Percentiles rank a stretch among this genome's conserved stretches.
Evolutionary conservation across 2,888 invertebrate genomes (phyloP).

Genomic region (Aleiodes testaceus): DNA sequence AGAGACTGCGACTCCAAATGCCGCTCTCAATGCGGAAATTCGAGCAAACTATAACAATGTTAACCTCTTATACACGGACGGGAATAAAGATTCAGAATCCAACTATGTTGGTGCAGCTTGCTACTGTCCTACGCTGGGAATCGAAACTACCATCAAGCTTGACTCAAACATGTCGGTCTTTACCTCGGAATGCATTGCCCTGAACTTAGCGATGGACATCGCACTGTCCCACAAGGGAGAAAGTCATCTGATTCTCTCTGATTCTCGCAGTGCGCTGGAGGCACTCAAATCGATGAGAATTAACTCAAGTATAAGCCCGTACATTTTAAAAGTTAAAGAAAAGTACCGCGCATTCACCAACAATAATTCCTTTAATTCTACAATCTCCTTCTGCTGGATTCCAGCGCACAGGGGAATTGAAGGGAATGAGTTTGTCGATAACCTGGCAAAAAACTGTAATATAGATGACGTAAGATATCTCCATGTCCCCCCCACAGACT

Average conservation of each 20-base stretch:
- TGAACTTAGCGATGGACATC: constrained; percentile 30
- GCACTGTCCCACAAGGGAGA: constrained; percentile 8
- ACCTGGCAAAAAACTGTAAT: constrained; percentile 31
- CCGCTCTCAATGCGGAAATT: background rate
- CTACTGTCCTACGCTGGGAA: constrained; percentile 19
- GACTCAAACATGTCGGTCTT: constrained; percentile 34
- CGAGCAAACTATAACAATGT: background rate
- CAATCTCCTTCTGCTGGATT: constrained; percentile 39
- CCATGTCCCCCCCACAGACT: constrained; percentile 36
- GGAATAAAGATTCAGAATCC: constrained; percentile 20
- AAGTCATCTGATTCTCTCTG: constrained; percentile 32
- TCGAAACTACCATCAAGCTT: constrained; percentile 3
- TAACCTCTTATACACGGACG: constrained; percentile 29
- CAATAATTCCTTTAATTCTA: background rate
- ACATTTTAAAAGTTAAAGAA: constrained; percentile 38
- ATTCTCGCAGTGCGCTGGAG: constrained; percentile 41
- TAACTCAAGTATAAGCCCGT: constrained; percentile 21
- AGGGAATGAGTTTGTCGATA: constrained; percentile 42
- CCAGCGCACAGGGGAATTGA: constrained; percentile 39
- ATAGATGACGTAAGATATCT: background rate
- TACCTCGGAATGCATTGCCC: constrained; percentile 40
- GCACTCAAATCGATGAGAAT: constrained; percentile 21
- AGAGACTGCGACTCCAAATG: too few relatives aligned
- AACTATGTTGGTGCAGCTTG: constrained; percentile 26
- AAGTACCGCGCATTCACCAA: constrained; percentile 7